phyloP scores from a whole-genome alignment of 2,797 vertebrate species.

The Neosalanx taihuensis region DNA sequence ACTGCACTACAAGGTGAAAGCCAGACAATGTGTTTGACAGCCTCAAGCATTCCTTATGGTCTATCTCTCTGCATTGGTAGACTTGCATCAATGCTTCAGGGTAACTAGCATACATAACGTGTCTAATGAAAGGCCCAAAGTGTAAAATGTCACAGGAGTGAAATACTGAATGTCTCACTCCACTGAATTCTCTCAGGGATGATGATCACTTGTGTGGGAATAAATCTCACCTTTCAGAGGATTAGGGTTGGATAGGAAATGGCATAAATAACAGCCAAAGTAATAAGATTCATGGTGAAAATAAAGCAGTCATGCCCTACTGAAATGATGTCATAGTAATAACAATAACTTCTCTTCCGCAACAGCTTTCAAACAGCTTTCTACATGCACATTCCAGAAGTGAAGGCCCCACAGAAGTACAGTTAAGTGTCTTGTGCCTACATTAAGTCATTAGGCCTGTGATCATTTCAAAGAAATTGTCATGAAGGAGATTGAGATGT shows the following conservation, averaged over 20 bases:
- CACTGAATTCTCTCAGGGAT: constrained; percentile 41
- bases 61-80: neutral
- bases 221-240: constrained; percentile 61
- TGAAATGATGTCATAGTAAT: constrained; percentile 46
- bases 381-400: constrained; percentile 30
- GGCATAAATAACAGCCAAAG: constrained; percentile 54
- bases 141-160: constrained; percentile 29
- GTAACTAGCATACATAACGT: neutral
- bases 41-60: neutral
- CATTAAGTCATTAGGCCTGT: neutral
- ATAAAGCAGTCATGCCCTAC: constrained; percentile 57
- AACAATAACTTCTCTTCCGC: constrained; percentile 35
- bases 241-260: constrained; percentile 48
- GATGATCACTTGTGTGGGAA: constrained; percentile 39
- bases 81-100: neutral
- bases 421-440: constrained; percentile 34
- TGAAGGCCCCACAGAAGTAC: constrained; percentile 15
- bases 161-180: constrained; percentile 40
- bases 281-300: constrained; percentile 50
- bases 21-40: neutral
- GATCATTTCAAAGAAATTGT: neutral
- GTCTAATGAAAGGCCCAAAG: neutral
- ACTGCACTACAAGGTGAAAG: neutral
- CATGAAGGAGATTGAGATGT: neutral
- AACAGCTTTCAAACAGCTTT: constrained; percentile 36